phyloP scores from a whole-genome alignment of 2,113 vertebrate species.

The Tylochromis polylepis region DNA sequence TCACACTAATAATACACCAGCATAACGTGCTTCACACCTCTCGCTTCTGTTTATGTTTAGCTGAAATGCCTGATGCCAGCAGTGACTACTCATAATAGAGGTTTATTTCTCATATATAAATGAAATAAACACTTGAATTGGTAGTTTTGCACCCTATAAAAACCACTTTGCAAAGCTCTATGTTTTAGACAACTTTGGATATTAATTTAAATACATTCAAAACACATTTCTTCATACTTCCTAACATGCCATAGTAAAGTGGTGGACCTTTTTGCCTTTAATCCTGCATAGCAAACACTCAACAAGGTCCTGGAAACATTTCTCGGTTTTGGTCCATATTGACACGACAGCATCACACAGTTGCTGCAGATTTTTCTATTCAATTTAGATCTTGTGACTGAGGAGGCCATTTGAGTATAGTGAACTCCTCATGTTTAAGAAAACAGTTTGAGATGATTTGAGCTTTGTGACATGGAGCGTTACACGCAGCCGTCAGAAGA shows the following conservation, averaged over 20 bases:
- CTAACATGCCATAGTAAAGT: neutral
- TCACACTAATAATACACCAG: conserved; percentile 17
- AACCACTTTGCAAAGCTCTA: neutral
- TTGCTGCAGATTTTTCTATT: neutral
- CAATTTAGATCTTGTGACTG: neutral
- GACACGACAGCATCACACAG: no score
- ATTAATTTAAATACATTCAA: no score
- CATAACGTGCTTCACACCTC: neutral
- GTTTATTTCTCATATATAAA: neutral
- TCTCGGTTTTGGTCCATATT: neutral
- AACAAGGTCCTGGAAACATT: neutral
- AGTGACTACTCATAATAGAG: neutral
- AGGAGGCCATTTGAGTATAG: neutral
- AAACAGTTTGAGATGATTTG: no score
- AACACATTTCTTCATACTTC: neutral
- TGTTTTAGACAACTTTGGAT: no score
- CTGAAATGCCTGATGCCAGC: neutral
- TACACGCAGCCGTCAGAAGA: neutral
- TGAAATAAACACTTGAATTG: no score
- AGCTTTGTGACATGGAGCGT: no score
- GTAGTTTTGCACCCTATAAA: no score
- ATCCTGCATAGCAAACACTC: neutral
- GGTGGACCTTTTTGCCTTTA: rapidly evolving
- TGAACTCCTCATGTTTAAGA: neutral
- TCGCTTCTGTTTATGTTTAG: conserved; percentile 6